Evolutionary conservation across 2,797 vertebrate species (phyloP).

Genomic region (Chrysocyon brachyurus): DNA sequence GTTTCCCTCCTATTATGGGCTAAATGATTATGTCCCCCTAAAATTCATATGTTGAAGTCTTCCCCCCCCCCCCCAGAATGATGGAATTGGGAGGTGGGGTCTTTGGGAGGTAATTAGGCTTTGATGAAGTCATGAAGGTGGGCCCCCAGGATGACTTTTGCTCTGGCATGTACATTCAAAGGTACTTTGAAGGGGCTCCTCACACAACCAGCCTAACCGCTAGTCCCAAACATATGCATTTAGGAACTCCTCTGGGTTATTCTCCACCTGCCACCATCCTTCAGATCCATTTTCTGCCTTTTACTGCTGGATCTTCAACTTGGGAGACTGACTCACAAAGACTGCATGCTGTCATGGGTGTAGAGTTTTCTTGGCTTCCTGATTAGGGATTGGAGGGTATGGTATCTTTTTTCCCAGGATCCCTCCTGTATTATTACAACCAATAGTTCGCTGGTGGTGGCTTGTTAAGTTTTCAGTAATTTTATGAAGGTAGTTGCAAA

Average conservation of each 20-base stretch:
- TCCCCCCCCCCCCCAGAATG: background rate
- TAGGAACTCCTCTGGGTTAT: background rate
- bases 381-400: background rate
- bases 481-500: background rate
- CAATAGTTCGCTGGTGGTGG: background rate
- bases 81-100: background rate
- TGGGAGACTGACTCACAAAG: background rate
- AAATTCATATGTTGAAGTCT: background rate
- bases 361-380: background rate
- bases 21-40: background rate
- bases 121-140: background rate
- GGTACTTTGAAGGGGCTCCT: background rate
- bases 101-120: background rate
- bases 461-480: slow-evolving; percentile 1
- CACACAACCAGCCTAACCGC: background rate
- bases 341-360: background rate
- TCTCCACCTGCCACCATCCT: background rate
- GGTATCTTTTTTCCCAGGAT: background rate
- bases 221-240: background rate
- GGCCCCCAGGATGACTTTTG: background rate
- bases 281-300: background rate
- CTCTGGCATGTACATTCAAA: background rate
- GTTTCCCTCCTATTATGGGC: background rate
- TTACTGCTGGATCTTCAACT: background rate
- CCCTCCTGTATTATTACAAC: background rate